Conservation (phyloP, 1,140 invertebrate species). For the Drosophila gunungcola region DNA sequence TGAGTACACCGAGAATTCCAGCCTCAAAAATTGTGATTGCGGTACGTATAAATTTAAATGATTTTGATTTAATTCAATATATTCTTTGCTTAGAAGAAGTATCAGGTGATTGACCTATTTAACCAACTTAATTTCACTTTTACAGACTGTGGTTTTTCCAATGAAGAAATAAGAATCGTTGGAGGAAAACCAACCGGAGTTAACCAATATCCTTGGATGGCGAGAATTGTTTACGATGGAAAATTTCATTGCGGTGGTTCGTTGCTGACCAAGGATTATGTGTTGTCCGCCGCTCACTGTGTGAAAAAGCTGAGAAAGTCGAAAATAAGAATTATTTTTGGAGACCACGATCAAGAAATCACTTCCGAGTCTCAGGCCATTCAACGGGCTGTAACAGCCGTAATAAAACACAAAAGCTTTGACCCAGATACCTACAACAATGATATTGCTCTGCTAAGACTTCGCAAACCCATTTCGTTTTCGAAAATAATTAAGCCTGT, state of each 20-base stretch:
- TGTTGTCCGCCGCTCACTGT: constrained; percentile 90
- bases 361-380: constrained; percentile 90
- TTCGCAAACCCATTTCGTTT: constrained; percentile 91
- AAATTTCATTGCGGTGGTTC: constrained; percentile 96
- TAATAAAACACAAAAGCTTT: constrained; percentile 92
- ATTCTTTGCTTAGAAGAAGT: no score
- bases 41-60: constrained; percentile 84
- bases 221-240: constrained; percentile 91
- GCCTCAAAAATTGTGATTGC: constrained; percentile 87
- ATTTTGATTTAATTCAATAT: no score
- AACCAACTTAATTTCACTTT: constrained; percentile 29
- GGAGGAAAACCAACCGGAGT: constrained; percentile 91
- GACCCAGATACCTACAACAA: constrained; percentile 94
- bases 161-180: constrained; percentile 89
- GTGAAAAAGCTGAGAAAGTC: constrained; percentile 90
- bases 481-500: constrained; percentile 92
- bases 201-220: constrained; percentile 95
- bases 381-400: constrained; percentile 91
- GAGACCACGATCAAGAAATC: constrained; percentile 92
- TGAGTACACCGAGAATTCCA: constrained; percentile 82
- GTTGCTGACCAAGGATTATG: constrained; percentile 90
- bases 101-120: no score
- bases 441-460: constrained; percentile 92
- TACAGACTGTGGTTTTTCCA: constrained; percentile 89
- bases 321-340: constrained; percentile 91